These are phyloP conservation scores for Drosophila demipolita DNA, from an alignment of 2,888 invertebrate genomes.

Conservation along the genomic window DNA sequence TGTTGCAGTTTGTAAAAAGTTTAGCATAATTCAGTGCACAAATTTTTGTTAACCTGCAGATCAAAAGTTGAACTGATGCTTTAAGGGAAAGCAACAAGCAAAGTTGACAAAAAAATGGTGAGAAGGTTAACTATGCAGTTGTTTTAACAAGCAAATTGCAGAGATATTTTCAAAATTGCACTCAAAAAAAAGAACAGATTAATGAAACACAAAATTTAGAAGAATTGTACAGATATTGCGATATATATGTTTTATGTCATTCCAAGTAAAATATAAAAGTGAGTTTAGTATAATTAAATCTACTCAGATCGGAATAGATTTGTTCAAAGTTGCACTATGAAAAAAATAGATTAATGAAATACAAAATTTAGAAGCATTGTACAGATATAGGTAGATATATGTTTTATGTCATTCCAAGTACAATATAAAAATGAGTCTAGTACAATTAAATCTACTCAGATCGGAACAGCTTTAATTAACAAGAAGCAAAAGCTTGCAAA, in stretches of 20 bases:
- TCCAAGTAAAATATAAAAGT: background rate
- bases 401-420: too few relatives aligned
- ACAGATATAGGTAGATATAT: too few relatives aligned
- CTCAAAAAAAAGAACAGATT: background rate
- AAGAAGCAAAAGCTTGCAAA: background rate
- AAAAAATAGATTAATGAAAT: too few relatives aligned
- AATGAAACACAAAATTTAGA: background rate
- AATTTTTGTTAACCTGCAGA: constrained; percentile 9
- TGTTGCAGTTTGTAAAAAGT: constrained; percentile 54
- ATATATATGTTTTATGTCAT: too few relatives aligned
- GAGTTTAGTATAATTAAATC: too few relatives aligned
- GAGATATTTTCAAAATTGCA: background rate
- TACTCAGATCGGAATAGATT: background rate
- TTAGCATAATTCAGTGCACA: constrained; percentile 53
- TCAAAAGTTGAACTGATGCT: constrained; percentile 7
- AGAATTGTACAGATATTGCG: background rate
- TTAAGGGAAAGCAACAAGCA: background rate
- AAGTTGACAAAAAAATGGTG: background rate
- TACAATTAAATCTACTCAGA: too few relatives aligned
- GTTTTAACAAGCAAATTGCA: background rate
- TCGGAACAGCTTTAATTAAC: too few relatives aligned
- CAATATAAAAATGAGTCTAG: too few relatives aligned
- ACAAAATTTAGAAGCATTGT: too few relatives aligned
- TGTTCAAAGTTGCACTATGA: too few relatives aligned
- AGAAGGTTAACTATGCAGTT: background rate